Percentiles rank a stretch among this genome's conserved stretches.
Evolutionary conservation across 2,888 invertebrate species (phyloP).

Genomic region (Sarcophaga subvicina): DNA sequence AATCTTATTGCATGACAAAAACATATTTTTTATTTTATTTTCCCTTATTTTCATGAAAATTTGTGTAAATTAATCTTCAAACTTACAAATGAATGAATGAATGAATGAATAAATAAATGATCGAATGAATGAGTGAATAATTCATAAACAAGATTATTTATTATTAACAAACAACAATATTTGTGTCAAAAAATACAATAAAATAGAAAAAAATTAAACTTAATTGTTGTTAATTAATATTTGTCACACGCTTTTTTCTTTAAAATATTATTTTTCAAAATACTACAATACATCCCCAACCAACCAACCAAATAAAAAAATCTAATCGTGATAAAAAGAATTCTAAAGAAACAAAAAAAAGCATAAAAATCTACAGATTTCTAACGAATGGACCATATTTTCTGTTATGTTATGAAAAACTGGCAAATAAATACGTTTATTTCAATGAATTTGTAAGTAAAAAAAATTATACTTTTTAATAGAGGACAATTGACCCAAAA

Average conservation of each 20-base stretch:
- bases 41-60: not conserved
- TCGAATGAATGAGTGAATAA: slow-evolving; percentile 53
- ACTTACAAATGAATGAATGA: not conserved
- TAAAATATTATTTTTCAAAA: slow-evolving; percentile 2
- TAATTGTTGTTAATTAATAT: slow-evolving; percentile 69
- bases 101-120: slow-evolving; percentile 3
- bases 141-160: slow-evolving; percentile 51
- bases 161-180: slow-evolving; percentile 48
- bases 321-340: slow-evolving; percentile 34
- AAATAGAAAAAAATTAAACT: slow-evolving; percentile 8
- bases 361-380: slow-evolving; percentile 46
- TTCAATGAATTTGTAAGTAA: slow-evolving; percentile 23
- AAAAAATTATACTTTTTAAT: slow-evolving; percentile 69
- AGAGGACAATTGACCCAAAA: slow-evolving; percentile 72
- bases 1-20: slow-evolving; percentile 8
- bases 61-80: not conserved
- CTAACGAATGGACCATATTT: slow-evolving; percentile 42
- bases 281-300: slow-evolving; percentile 1
- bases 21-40: no score
- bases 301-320: not conserved
- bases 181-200: slow-evolving; percentile 54
- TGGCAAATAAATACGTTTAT: slow-evolving; percentile 44
- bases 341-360: slow-evolving; percentile 22
- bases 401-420: slow-evolving; percentile 30
- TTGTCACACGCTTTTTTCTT: slow-evolving; percentile 65